Base-by-base conservation (phyloP, 2,888 invertebrate genomes). In the Leptothorax acervorum region DNA sequence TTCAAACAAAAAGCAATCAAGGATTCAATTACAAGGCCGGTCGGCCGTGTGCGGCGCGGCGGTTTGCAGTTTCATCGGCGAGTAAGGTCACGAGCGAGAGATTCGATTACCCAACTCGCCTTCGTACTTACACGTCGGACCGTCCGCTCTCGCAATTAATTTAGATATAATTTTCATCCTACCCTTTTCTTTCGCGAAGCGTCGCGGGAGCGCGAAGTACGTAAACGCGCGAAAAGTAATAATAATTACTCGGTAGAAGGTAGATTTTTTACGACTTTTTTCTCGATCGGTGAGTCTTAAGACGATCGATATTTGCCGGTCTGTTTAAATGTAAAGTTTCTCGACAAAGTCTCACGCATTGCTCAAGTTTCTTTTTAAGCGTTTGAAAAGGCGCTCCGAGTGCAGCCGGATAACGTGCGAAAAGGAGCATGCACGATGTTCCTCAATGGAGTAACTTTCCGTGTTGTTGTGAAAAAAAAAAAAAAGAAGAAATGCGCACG, bases 1-100 rank as follows among this genome's bases (percentile, higher is more conserved):
- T 79, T 85, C 85, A 85, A 85, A 85, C 86, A 85, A 85, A 85
- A 85, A 85, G 83, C 86, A 85, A 85, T 86, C 85, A 85, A 85
- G 82, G 78, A 85, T 85, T 85, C 83, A 85, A 85, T 86, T 86
- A 85, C 82, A 73, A 76, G 65, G 81, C 79, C 71, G 84, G 35
- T 23, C 78, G 78, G 57, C 53, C 57, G 57, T 68, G 23, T 23
- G 23, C 23, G 23, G 23, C 23, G 42, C 55, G 57, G 60, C 35
- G 70, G 71, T 71, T 60, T 48, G 79, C 79, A 71, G 79, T 71
- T 79, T 53, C 78, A 85, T 85, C 82, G 74, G 45, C 82, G 73
- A 62, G 66, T 55, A 62, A 85, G 76, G 76, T 82, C 74, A 83
- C 85, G 83, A 68, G 66, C 79, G 66, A 75, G 74, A 82, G 82